A percentile compares a stretch with the other conserved stretches of the same genome.
Evolutionary conservation across 2,113 vertebrate species (phyloP).

Genomic region (Lontra canadensis): DNA sequence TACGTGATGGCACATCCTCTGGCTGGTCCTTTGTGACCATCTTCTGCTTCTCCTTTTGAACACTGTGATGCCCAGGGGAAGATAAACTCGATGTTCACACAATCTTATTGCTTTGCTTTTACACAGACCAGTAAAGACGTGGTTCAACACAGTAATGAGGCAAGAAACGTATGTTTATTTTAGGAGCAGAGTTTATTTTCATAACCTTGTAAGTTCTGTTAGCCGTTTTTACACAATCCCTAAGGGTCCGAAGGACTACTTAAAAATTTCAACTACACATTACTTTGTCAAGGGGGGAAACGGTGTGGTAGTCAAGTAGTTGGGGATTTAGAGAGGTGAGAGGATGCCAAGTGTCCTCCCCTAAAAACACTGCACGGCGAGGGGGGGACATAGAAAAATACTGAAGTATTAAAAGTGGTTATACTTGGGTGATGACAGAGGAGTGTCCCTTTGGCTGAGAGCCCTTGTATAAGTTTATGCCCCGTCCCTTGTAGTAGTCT

Average conservation of each 20-base stretch:
- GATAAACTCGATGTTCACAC: background rate
- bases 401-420: background rate
- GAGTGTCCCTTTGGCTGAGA: background rate
- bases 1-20: background rate
- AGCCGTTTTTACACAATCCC: background rate
- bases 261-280: background rate
- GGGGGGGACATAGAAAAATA: background rate
- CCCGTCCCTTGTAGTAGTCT: background rate
- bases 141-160: background rate
- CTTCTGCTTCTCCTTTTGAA: background rate
- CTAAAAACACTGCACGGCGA: background rate
- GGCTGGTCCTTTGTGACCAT: background rate
- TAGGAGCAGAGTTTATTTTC: constrained; percentile 20
- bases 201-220: background rate
- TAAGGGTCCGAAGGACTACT: background rate
- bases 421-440: background rate
- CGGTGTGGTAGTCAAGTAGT: background rate
- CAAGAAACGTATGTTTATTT: constrained; percentile 9
- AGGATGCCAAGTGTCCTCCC: background rate
- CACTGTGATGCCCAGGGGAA: background rate
- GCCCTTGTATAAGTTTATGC: background rate
- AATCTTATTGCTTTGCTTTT: background rate
- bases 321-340: background rate
- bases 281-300: background rate
- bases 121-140: background rate